Conservation (phyloP, 35 echinoderm and acorn worm species). For the Acanthaster planci region DNA sequence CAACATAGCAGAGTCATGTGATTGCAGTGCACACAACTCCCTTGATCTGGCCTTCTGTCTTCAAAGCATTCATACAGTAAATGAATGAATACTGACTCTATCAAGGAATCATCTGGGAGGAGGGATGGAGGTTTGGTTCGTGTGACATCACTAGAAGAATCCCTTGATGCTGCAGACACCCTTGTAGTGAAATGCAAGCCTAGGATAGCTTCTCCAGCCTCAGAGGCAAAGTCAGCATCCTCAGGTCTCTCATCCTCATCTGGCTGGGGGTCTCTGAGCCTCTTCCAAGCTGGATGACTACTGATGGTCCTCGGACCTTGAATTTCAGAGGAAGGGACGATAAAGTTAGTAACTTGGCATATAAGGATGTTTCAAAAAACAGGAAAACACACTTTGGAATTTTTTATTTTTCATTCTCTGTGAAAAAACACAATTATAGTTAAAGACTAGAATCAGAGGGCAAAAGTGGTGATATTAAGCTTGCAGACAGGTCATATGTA, state of each 20-base stretch:
- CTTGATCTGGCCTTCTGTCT: too few species aligned
- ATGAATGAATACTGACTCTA: conserved; percentile 54
- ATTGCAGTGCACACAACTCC: too few species aligned
- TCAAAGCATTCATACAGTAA: too few species aligned
- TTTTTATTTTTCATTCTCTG: too few species aligned
- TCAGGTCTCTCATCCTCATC: not conserved
- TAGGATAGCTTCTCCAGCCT: conserved; percentile 64
- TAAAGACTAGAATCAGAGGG: too few species aligned
- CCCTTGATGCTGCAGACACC: not conserved
- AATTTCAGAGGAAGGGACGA: not conserved
- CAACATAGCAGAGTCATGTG: too few species aligned
- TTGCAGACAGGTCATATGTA: too few species aligned
- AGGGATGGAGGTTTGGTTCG: conserved; percentile 56
- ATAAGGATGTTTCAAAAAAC: too few species aligned
- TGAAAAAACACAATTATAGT: too few species aligned
- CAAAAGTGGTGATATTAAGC: too few species aligned
- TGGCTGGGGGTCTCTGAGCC: not conserved
- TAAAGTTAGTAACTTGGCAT: not conserved
- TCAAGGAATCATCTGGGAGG: conserved; percentile 58
- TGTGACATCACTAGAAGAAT: not conserved
- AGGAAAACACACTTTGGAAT: too few species aligned
- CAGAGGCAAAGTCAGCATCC: conserved; percentile 35
- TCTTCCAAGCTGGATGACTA: conserved; percentile 82
- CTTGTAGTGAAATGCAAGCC: conserved; percentile 55
- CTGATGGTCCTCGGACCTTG: conserved; percentile 76